Base-by-base conservation (phyloP, 2,113 vertebrate genomes). In the Aegithalos caudatus region DNA sequence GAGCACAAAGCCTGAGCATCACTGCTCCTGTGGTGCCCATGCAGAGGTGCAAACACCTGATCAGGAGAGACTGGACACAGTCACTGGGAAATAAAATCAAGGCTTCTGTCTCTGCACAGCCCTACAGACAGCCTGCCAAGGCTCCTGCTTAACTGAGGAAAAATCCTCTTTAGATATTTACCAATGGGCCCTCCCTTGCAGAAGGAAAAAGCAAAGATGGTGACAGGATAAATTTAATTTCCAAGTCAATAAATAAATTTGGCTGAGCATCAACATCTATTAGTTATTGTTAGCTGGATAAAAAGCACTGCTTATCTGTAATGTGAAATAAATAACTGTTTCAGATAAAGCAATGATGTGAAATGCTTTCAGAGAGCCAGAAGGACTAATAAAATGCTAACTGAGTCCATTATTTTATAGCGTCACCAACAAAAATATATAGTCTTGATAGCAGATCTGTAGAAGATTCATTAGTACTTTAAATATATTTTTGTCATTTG, bases 111-210 rank as follows among this genome's bases (percentile, higher is more conserved):
- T 25, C 72, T 40, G 24, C 66, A 25, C 17, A 50, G 9, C 33
- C n/a, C 18, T 37, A 53, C 23, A 67, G 29, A 31, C 7, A 29
- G 6, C 6, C 20, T 23, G 53, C 19, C 31, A 57, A 23, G 5
- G 9, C 40, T 71, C 15, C 16, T 76, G 23, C 35, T 92, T 38
- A 58, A 4, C 48, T 44, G 19, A 35, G 45, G 21, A 74, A 81
- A 65, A 70, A 29, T 16, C n/a, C 4, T 58, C 17, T 56, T 62
- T 2, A 50, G n/a, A 2, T 35, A 45, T 66, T 86, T 71, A 57
- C 6, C 50, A 50, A 22, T 28, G 5, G 15, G 7, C 1, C 6
- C 76, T 67, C 9, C 9, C 10, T 76, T 0, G 0, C 8, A 38
- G 29, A 33, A 13, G 9, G 13, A 67, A 84, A 85, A 79, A 90